A percentile compares a stretch with the other conserved stretches of the same genome.
These are phyloP conservation scores for Dryadula phaetusa DNA, from an alignment of 2,888 invertebrate genomes.

Conservation along the genomic window DNA sequence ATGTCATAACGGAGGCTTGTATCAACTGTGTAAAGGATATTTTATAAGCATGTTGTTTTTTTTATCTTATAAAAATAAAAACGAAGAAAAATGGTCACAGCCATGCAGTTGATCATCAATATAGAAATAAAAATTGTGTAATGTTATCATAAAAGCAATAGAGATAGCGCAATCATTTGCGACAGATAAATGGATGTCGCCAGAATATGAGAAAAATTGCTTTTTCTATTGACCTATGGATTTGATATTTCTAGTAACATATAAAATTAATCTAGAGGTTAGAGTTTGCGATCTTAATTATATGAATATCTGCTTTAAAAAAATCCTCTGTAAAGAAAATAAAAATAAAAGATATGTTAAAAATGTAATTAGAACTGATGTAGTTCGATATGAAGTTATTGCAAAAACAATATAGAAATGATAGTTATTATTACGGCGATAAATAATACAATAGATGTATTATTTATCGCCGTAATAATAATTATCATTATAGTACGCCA, in stretches of 20 bases:
- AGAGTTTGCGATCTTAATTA: not conserved
- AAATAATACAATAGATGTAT: not conserved
- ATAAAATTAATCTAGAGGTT: not conserved
- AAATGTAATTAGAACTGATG: conserved; percentile 8
- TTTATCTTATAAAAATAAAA: not conserved
- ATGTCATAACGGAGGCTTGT: conserved; percentile 34
- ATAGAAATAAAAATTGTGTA: conserved; percentile 33
- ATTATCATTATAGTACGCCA: too few species aligned
- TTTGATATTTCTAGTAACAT: not conserved
- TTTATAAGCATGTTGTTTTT: conserved; percentile 9
- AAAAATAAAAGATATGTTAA: too few species aligned
- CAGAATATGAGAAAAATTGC: conserved; percentile 37
- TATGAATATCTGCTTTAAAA: too few species aligned
- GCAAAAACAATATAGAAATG: conserved; percentile 27
- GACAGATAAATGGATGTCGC: conserved; percentile 39
- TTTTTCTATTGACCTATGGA: conserved; percentile 30
- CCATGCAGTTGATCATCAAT: conserved; percentile 7
- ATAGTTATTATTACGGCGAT: conserved; percentile 3
- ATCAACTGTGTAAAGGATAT: conserved; percentile 32
- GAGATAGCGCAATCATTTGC: conserved; percentile 43
- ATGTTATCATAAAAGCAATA: conserved; percentile 42
- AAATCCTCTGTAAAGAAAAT: too few species aligned
- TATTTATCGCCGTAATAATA: too few species aligned
- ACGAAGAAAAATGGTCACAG: not conserved
- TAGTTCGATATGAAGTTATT: conserved; percentile 22